These are phyloP conservation scores for Drosophila willistoni DNA, from an alignment of 1,140 invertebrate genomes.

Conservation along the genomic window DNA sequence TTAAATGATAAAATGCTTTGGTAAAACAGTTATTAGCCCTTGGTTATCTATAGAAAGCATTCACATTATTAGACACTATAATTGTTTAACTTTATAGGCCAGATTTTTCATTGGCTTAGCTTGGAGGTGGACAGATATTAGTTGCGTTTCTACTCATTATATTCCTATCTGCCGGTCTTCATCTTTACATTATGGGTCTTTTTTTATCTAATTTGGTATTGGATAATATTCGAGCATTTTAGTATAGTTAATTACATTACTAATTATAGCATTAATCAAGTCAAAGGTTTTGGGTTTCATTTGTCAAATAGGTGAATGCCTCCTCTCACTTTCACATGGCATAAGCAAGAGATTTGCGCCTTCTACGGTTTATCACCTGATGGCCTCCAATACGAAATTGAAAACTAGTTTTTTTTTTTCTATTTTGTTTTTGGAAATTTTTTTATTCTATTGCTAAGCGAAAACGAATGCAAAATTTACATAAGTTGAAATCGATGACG, in stretches of 20 bases:
- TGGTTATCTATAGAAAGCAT: too few relatives aligned
- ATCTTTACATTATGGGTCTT: neutral
- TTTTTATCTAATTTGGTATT: neutral
- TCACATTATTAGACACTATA: too few relatives aligned
- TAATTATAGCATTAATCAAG: conserved; percentile 26
- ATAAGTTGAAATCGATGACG: conserved; percentile 13
- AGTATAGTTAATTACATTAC: neutral
- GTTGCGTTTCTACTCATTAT: neutral
- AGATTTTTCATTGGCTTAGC: too few relatives aligned
- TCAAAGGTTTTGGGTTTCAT: conserved; percentile 6
- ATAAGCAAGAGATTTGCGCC: conserved; percentile 19
- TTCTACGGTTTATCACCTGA: conserved; percentile 24
- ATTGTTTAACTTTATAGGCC: too few relatives aligned
- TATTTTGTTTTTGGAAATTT: neutral
- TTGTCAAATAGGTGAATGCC: conserved; percentile 30
- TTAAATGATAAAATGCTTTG: too few relatives aligned
- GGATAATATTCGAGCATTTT: neutral
- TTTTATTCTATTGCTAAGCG: conserved; percentile 16
- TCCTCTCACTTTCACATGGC: conserved; percentile 23
- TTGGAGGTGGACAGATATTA: too few relatives aligned
- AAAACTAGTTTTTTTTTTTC: conserved; percentile 13
- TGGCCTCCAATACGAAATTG: conserved; percentile 10
- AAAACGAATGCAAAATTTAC: conserved; percentile 13
- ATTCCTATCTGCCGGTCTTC: neutral
- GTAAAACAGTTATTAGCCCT: too few relatives aligned